Evolutionary conservation across 2,797 vertebrate genomes (phyloP), one percentile per base, ranked within the genome.

Genomic region (Acanthiza pusilla): DNA sequence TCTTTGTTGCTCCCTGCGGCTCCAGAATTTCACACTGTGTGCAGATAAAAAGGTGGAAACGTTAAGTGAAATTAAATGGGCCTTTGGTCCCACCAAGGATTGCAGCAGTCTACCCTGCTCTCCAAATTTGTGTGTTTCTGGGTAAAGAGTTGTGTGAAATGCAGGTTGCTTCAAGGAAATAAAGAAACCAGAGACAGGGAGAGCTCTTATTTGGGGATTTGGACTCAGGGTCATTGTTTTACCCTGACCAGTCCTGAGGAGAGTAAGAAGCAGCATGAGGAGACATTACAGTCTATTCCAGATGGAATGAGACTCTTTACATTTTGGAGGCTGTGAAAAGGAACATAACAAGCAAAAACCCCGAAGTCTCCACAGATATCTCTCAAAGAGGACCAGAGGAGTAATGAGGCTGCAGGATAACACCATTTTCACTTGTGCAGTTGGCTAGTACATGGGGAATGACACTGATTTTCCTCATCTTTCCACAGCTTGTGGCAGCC

Each of bases 401-500:
- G 48, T 2, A 50, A 43, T 11, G 0, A 47, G 32, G 16, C 71
- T 73, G 21, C n/a, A 19, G 40, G 43, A 7, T 47, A 23, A 38
- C 17, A 15, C 27, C 32, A 1, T 20, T 88, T 80, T 54, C 0
- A 10, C 32, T 8, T 10, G 72, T 51, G 11, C 38, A 47, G 18
- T 27, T 27, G 4, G 15, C 62, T 68, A 74, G 27, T 32, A 29
- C 34, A 0, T 45, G 1, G 1, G 43, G 51, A 60, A 43, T 87
- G 51, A 51, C 23, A 1, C 47, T 25, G 45, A 6, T 61, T 80
- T 76, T 14, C 74, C 72, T 54, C 38, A 27, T 93, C 3, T 95
- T 48, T 74, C n/a, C 62, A 11, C 97, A 99, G 99, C 97, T 9
- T 99, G 99, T 80, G 92, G 96, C 81, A 79, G 65, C 19, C 98